Conservation (phyloP, 1,140 invertebrate genomes). For the Solenopsis invicta region DNA sequence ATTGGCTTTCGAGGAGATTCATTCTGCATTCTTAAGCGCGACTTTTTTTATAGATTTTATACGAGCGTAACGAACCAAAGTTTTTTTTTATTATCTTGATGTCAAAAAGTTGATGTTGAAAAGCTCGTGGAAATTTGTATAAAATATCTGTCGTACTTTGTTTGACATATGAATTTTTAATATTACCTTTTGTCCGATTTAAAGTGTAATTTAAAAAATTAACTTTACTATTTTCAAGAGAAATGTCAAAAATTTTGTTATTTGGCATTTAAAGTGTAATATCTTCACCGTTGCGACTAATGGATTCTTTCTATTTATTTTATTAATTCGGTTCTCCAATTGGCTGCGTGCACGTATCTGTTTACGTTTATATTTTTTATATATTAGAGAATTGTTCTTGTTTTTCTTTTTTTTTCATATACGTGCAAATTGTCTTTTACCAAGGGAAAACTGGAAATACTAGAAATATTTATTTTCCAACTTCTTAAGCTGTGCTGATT, state of each 20-base stretch:
- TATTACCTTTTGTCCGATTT: background rate
- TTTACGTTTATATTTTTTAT: background rate
- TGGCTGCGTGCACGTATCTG: background rate
- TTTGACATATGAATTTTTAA: background rate
- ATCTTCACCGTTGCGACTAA: background rate
- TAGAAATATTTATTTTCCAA: slow-evolving; percentile 23
- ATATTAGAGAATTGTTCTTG: background rate
- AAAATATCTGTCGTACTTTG: slow-evolving; percentile 25
- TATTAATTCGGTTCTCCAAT: slow-evolving; percentile 6
- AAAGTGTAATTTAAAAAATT: background rate
- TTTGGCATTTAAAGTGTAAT: background rate
- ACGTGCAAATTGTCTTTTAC: background rate
- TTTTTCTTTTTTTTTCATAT: background rate
- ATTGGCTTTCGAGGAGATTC: slow-evolving; percentile 13
- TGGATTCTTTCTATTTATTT: slow-evolving; percentile 24
- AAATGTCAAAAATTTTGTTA: background rate
- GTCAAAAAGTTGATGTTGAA: background rate
- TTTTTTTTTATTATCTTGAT: slow-evolving; percentile 50
- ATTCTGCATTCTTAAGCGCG: background rate
- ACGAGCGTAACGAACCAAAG: slow-evolving; percentile 28
- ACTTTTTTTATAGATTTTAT: slow-evolving; percentile 21
- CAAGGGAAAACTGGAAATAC: background rate
- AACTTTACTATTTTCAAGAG: background rate
- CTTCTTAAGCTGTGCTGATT: background rate
- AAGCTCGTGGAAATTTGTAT: slow-evolving; percentile 48